phyloP scores from a whole-genome alignment of 2,888 invertebrate genomes.

The Timandra comae region DNA sequence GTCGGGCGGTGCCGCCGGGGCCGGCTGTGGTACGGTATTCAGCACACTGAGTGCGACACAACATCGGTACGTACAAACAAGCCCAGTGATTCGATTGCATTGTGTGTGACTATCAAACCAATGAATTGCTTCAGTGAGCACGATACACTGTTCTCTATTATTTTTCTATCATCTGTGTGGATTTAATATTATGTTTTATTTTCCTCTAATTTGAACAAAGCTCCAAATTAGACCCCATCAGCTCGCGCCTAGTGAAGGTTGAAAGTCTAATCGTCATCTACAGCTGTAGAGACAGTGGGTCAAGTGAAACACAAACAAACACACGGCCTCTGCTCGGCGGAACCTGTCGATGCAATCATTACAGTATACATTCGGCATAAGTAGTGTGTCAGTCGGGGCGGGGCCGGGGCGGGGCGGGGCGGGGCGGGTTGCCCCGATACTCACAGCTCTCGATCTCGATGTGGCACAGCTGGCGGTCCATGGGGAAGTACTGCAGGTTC shows the following conservation, averaged over 20 bases:
- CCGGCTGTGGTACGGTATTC: slow-evolving; percentile 19
- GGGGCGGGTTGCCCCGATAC: slow-evolving; percentile 61
- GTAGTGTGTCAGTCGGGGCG: background rate
- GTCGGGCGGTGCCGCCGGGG: slow-evolving; percentile 20
- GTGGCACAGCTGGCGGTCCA: slow-evolving; percentile 94
- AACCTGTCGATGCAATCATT: no score
- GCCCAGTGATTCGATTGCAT: slow-evolving; percentile 35
- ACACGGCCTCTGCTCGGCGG: no score
- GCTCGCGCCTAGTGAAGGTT: slow-evolving; percentile 5
- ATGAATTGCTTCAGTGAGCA: slow-evolving; percentile 38
- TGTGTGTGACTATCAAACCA: slow-evolving; percentile 30
- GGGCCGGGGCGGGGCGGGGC: background rate
- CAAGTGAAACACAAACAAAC: no score
- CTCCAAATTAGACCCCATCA: slow-evolving; percentile 12
- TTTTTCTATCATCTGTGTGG: slow-evolving; percentile 45
- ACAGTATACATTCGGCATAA: no score
- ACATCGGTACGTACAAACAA: slow-evolving; percentile 26
- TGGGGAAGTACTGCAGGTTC: slow-evolving; percentile 95
- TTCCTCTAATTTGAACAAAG: background rate
- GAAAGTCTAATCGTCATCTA: no score
- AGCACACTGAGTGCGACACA: slow-evolving; percentile 27
- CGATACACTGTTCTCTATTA: slow-evolving; percentile 35
- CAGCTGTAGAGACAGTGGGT: no score
- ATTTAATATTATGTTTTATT: slow-evolving; percentile 10
- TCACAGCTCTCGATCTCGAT: slow-evolving; percentile 97